Evolutionary conservation across 2,797 vertebrate species (phyloP).

Genomic region (Lateolabrax maculatus): DNA sequence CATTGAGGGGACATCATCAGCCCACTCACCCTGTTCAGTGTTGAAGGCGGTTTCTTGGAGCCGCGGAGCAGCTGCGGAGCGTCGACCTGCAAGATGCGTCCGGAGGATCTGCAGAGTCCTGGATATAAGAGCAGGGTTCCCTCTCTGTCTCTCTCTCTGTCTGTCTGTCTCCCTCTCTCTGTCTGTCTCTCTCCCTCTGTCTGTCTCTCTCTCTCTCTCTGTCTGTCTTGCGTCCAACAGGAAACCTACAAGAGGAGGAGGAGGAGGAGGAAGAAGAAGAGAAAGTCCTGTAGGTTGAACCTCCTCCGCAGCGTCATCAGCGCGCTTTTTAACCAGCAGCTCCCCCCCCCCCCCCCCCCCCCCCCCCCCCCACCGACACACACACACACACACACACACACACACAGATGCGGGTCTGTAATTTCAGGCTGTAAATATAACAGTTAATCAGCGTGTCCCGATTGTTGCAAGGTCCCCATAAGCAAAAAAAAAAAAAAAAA

Average conservation of each 20-base stretch:
- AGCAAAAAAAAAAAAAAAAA: not conserved
- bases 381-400: too few species aligned
- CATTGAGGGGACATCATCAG: accelerated
- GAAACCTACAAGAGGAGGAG: constrained; percentile 35
- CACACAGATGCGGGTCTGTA: too few species aligned
- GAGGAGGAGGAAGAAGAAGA: constrained; percentile 30
- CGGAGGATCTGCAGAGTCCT: constrained; percentile 9
- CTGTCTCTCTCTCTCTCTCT: constrained; percentile 15
- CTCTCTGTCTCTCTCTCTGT: constrained; percentile 1
- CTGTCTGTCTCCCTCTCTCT: constrained; percentile 14
- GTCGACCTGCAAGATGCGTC: constrained; percentile 34
- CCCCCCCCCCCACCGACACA: too few species aligned
- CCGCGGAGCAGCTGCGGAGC: constrained; percentile 19
- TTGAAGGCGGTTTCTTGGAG: constrained; percentile 11
- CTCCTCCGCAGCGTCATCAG: constrained; percentile 62
- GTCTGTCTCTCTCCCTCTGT: not conserved
- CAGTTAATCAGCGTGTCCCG: constrained; percentile 57
- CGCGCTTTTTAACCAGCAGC: constrained; percentile 61
- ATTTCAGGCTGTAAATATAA: constrained; percentile 73
- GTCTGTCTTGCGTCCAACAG: constrained; percentile 37
- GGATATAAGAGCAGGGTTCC: constrained; percentile 48
- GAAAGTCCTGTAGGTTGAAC: constrained; percentile 54
- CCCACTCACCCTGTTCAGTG: constrained; percentile 55
- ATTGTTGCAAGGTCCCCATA: constrained; percentile 23
- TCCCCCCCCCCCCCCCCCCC: constrained; percentile 37